Evolutionary conservation across 1,140 invertebrate genomes (phyloP).

Genomic region (Pygmarrhopalites habei): DNA sequence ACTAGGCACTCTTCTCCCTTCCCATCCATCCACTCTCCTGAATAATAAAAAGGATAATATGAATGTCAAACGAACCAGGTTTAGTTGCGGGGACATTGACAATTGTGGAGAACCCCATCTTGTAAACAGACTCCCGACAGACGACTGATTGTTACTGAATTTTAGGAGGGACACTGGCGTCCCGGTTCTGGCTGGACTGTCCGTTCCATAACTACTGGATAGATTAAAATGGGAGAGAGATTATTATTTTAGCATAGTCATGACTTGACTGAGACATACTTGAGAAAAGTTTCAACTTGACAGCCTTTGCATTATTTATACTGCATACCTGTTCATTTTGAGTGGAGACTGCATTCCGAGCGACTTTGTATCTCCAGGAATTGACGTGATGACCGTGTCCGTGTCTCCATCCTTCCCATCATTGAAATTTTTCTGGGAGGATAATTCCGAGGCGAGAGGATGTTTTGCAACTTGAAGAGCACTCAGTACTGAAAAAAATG

Average conservation of each 20-base stretch:
- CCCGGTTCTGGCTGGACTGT: constrained; percentile 37
- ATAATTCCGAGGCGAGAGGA: constrained; percentile 61
- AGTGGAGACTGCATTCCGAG: constrained; percentile 34
- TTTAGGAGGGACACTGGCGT: constrained; percentile 37
- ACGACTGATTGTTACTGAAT: constrained; percentile 37
- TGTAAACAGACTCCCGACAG: constrained; percentile 29
- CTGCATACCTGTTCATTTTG: constrained; percentile 34
- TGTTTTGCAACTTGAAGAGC: constrained; percentile 87
- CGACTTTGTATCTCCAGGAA: constrained; percentile 29
- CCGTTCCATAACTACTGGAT: constrained; percentile 11
- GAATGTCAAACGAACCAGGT: no score
- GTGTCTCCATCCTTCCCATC: constrained; percentile 33
- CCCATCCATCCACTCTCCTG: no score
- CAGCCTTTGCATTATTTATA: neutral
- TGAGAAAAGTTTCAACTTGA: no score
- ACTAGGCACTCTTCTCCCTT: no score
- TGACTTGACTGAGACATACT: no score
- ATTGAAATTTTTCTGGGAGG: constrained; percentile 12
- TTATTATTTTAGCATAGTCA: no score
- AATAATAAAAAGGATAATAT: no score
- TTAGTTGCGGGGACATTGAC: constrained; percentile 36
- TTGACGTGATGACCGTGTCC: constrained; percentile 31
- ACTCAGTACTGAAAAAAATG: no score
- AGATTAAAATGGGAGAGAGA: no score
- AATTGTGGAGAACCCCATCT: constrained; percentile 36